Base-by-base conservation (phyloP, 2,797 vertebrate genomes). In the Enteromius anoplus region DNA sequence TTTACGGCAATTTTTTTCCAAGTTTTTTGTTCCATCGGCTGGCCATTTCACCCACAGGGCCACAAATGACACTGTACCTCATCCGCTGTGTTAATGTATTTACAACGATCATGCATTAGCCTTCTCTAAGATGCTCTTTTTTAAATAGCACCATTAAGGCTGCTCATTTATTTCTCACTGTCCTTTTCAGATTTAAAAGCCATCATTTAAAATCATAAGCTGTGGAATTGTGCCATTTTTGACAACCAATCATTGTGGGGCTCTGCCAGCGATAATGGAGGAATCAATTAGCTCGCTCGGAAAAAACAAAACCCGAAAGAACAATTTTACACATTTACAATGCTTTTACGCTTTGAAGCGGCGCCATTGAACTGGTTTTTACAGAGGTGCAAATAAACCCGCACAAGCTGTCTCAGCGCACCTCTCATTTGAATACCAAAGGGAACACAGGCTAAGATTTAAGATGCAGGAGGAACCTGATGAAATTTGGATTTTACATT, bases 401-500 rank as follows among this genome's bases (percentile, higher is more conserved):
- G 76, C 75, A 70, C 49, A 84, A 23, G 34, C 40, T 40, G 29
- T 65, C 47, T 84, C 60, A 40, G 79, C 15, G 66, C 17, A 60
- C 37, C 11, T 80, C 60, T 83, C 45, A 75, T 85, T 60, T 76
- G 37, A 73, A 84, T 45, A 77, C 66, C 70, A 62, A 73, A 79
- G 40, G 60, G 40, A 71, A 79, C 34, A 55, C 15, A 75, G 3
- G 17, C 10, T 45, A 23, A 34, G 55, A 71, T 34, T 69, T 19
- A 37, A 79, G 70, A 68, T 73, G 45, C 19, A 60, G 34, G 26
- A 71, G 12, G 14, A 62, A 73, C 80, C 60, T 78, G 53, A 71
- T 84, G 70, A 65, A 86, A 77, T 37, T 21, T 66, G 17, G 51
- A 64, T 40, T 37, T 90, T 87, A 91, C 86, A 90, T 87, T 90